Percentiles rank a stretch among this genome's conserved stretches.
phyloP scores from a whole-genome alignment of 1,140 invertebrate genomes.

The Artemia franciscana region DNA sequence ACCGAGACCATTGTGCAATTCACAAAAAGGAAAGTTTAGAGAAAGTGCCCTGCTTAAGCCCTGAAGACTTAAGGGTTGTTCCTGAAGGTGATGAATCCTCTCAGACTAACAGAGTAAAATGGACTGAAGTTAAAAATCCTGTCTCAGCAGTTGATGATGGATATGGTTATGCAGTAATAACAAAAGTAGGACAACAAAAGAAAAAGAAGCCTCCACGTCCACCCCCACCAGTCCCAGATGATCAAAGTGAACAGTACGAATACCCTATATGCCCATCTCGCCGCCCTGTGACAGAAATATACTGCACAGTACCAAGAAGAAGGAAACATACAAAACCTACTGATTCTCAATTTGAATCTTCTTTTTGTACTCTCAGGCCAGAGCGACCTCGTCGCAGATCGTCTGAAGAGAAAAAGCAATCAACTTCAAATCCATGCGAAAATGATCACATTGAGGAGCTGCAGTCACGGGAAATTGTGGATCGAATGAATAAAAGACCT shows the following conservation, averaged over 20 bases:
- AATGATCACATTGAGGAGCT: constrained; percentile 2
- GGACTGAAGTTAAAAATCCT: neutral
- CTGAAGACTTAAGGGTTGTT: no score
- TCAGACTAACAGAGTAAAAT: neutral
- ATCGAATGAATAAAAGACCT: constrained; percentile 6
- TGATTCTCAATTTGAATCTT: neutral
- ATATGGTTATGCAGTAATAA: neutral
- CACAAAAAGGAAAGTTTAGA: no score
- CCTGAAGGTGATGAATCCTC: neutral
- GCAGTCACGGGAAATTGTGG: constrained; percentile 4
- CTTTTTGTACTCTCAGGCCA: constrained; percentile 8
- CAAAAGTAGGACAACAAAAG: neutral
- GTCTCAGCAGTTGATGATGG: neutral
- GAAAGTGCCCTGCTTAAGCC: no score
- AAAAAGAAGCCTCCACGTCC: constrained; percentile 5
- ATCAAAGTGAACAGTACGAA: neutral
- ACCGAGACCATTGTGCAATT: no score
- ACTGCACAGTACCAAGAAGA: neutral
- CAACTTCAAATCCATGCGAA: neutral
- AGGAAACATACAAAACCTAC: neutral
- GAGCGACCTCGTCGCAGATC: constrained; percentile 6
- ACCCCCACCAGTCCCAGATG: neutral
- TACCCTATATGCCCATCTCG: constrained; percentile 1
- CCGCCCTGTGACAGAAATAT: constrained; percentile 2
- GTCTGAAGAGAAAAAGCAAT: neutral